Base-by-base conservation (phyloP, 2,797 vertebrate genomes). In the Falco concolor region DNA sequence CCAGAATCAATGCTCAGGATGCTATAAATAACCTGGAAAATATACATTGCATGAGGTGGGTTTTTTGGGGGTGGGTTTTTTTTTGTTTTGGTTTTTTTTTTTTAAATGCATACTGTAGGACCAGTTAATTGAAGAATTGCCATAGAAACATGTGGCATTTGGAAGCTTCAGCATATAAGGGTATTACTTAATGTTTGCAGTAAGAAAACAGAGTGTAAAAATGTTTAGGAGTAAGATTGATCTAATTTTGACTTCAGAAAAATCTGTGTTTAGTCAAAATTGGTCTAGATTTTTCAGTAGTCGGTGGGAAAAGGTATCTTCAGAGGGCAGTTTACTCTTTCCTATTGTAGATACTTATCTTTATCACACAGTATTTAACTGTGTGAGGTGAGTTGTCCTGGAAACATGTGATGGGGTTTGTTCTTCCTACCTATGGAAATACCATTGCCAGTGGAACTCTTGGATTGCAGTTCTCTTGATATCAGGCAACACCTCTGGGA, bases 121-220 rank as follows among this genome's bases (percentile, higher is more conserved):
- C 24, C 18, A 57, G 9, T 84, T 88, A 84, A 52, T 91, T 60
- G 77, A 38, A 70, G 53, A 83, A 96, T 93, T 94, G 49, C 84
- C 65, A 54, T 72, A 89, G 90, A 92, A 89, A 89, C 79, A 9
- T 2, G 4, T 74, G 34, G 10, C 42, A 42, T 80, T 67, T 87
- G 56, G 64, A 87, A 87, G 21, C 25, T 74, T 87, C 64, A 83
- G 1, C 7, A 1, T 59, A 2, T 18, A 72, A 72, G 21, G 49
- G 18, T 73, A 49, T 85, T 78, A 16, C 27, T 72, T n/a, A 4
- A 30, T 86, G 45, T 65, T 68, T 93, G 28, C 44, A 52, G 19
- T 73, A 23, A 60, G 63, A 61, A 44, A 23, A 57, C 4, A 12
- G 18, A 19, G 9, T 40, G 22, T 44, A 84, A 74, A 79, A 82